phyloP scores from a whole-genome alignment of 2,888 invertebrate species.

The Drosophila colorata region DNA sequence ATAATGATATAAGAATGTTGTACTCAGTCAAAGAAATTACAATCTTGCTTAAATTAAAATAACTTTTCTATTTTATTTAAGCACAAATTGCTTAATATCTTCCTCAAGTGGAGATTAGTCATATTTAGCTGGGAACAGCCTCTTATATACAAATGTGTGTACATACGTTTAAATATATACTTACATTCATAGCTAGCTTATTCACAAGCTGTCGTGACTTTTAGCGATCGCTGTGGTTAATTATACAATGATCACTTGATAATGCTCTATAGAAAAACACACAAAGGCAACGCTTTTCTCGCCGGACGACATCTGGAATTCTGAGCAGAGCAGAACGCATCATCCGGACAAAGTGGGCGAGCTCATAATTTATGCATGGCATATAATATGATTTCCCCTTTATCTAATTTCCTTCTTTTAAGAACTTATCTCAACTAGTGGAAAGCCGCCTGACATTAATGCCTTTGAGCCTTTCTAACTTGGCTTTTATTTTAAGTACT shows the following conservation, averaged over 20 bases:
- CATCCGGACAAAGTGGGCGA: background rate
- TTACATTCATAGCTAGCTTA: conserved; percentile 13
- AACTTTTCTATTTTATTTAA: background rate
- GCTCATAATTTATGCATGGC: conserved; percentile 10
- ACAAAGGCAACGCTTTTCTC: conserved; percentile 9
- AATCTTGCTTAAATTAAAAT: no score
- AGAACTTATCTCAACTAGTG: conserved; percentile 11
- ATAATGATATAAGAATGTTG: no score
- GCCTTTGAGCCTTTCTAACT: background rate
- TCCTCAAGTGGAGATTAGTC: conserved; percentile 16
- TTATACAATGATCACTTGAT: conserved; percentile 26
- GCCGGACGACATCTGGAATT: conserved; percentile 4
- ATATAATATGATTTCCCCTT: background rate
- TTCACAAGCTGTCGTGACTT: conserved; percentile 44
- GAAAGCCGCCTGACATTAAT: background rate
- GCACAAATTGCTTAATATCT: background rate
- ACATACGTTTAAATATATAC: background rate
- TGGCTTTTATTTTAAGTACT: background rate
- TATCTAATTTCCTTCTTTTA: background rate
- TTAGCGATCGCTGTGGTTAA: conserved; percentile 18
- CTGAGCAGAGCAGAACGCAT: background rate
- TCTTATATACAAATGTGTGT: background rate
- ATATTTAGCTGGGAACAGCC: conserved; percentile 2
- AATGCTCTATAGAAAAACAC: background rate
- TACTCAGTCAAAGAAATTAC: no score